These are phyloP conservation scores for Heliconius aoede DNA, from an alignment of 2,888 invertebrate genomes.

Conservation along the genomic window DNA sequence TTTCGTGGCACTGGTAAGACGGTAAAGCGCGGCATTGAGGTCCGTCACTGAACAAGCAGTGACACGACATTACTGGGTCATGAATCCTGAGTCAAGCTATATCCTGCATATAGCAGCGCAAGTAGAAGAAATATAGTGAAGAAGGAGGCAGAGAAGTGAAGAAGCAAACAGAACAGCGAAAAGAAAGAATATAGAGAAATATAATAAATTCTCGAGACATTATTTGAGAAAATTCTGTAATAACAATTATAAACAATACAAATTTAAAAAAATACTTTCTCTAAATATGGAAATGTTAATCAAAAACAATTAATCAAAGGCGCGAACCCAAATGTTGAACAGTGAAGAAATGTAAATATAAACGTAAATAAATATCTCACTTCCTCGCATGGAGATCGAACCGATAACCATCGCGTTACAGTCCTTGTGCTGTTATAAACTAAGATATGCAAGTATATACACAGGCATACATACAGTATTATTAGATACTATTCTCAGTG, in stretches of 20 bases:
- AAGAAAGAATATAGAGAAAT: too few species aligned
- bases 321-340: too few species aligned
- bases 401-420: neutral
- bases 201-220: neutral
- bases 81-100: neutral
- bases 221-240: neutral
- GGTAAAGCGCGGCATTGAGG: neutral
- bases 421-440: too few species aligned
- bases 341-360: too few species aligned
- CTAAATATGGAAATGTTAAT: too few species aligned
- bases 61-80: constrained; percentile 1
- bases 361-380: neutral
- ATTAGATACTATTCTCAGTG: neutral
- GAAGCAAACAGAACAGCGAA: too few species aligned
- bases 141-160: too few species aligned
- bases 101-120: neutral
- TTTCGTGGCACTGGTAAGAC: neutral
- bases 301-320: too few species aligned
- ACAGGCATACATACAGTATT: neutral
- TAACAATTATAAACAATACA: too few species aligned
- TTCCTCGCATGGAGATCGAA: neutral
- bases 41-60: too few species aligned
- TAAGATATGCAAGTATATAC: too few species aligned
- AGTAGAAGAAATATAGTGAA: neutral
- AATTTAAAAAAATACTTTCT: too few species aligned